These are phyloP conservation scores for Drosophila paulistorum DNA, from an alignment of 1,140 invertebrate species.

Conservation along the genomic window DNA sequence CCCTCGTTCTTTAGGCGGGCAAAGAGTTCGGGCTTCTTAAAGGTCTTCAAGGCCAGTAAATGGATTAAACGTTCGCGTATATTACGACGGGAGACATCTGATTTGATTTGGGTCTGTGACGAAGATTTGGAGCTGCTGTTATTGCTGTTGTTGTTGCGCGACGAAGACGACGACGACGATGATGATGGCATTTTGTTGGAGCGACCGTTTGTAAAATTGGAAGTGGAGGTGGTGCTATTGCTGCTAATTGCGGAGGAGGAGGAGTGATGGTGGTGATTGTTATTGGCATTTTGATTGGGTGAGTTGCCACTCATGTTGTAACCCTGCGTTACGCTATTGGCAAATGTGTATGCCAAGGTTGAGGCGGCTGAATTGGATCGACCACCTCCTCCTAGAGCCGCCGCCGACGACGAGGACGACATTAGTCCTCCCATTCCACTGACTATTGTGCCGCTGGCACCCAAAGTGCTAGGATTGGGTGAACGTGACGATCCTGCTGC, in stretches of 20 bases:
- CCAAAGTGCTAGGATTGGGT: slow-evolving; percentile 74
- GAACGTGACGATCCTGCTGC: slow-evolving; percentile 56
- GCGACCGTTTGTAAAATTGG: slow-evolving; percentile 46
- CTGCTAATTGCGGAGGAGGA: slow-evolving; percentile 13
- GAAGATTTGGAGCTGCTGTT: slow-evolving; percentile 47
- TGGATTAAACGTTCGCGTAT: slow-evolving; percentile 93
- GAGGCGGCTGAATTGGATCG: slow-evolving; percentile 49
- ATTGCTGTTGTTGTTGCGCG: slow-evolving; percentile 45
- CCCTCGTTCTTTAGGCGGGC: slow-evolving; percentile 93
- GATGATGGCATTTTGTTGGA: slow-evolving; percentile 58
- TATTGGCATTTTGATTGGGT: slow-evolving; percentile 34
- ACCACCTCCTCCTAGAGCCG: slow-evolving; percentile 28
- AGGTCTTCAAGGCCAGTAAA: slow-evolving; percentile 94
- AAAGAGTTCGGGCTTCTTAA: slow-evolving; percentile 95
- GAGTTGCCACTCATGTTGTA: slow-evolving; percentile 72
- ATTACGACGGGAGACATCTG: slow-evolving; percentile 72
- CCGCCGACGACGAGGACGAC: slow-evolving; percentile 33
- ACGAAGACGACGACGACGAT: slow-evolving; percentile 40
- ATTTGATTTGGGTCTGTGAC: slow-evolving; percentile 56
- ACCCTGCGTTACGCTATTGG: slow-evolving; percentile 82
- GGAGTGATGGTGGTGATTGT: slow-evolving; percentile 4
- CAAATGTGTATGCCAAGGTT: slow-evolving; percentile 65
- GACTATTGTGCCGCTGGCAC: slow-evolving; percentile 67
- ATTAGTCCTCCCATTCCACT: slow-evolving; percentile 39
- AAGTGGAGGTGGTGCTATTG: slow-evolving; percentile 1